Base-by-base conservation (phyloP, 1,140 invertebrate species). In the Solenopsis invicta region DNA sequence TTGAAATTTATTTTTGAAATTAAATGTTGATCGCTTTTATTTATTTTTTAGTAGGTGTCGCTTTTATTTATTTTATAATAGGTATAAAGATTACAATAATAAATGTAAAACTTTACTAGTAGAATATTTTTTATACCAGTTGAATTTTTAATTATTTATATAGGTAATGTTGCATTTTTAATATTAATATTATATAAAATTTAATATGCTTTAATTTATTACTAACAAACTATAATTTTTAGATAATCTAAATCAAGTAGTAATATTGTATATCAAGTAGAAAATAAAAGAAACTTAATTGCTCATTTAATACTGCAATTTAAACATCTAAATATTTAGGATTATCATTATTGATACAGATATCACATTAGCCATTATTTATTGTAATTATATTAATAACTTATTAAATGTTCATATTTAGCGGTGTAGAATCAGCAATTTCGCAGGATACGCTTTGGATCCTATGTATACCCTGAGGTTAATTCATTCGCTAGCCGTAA, bases 401-500 rank as follows among this genome's bases (percentile, higher is more conserved):
- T 78, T 77, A 77, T 48, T 78, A 50, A 66, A 78, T 48, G 18
- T 48, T 10, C 12, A 24, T 76, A 54, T 61, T 61, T 78, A 66
- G 62, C 45, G 24, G 66, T n/a, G 24, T 45, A 50, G 59, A 78
- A 66, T 78, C 61, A 50, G 76, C 61, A 66, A 78, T 78, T 66
- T 66, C 6, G 41, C 18, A n/a, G 76, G 18, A 78, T 66, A 78
- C n/a, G 61, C 41, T 78, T 66, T 48, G 24, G 18, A 78, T 34
- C 12, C 76, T 78, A 66, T 78, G 59, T 78, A 78, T 10, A 78
- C 24, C 41, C 16, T 18, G 61, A 9, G 61, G 45, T 78, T 78
- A 78, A 78, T 78, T 78, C 61, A 78, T 78, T 66, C 45, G 45
- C 45, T 41, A 21, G 29, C 61, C 76, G 50, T 78, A 66, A 78